These are phyloP conservation scores for Stichopus horrens DNA, from an alignment of 53 echinoderm and acorn worm species.

Conservation along the genomic window DNA sequence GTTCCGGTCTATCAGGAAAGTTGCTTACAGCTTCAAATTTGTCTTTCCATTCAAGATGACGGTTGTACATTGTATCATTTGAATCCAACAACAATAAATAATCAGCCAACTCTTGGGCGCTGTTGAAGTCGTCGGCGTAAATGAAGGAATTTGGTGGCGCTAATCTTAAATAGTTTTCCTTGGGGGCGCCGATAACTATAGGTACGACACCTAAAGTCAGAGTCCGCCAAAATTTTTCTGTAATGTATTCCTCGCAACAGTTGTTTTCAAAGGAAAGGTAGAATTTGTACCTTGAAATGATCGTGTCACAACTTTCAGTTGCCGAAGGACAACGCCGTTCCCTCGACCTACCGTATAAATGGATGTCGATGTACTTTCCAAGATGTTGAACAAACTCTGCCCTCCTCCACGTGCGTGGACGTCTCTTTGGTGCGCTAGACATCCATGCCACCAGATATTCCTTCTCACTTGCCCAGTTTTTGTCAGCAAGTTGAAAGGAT, in stretches of 20 bases:
- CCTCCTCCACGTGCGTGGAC: neutral
- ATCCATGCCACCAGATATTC: constrained; percentile 23
- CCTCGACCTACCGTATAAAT: constrained; percentile 15
- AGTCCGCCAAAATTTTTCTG: constrained; percentile 35
- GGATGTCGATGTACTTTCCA: neutral
- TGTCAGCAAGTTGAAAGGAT: neutral
- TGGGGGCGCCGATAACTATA: constrained; percentile 29
- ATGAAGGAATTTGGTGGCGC: constrained; percentile 38
- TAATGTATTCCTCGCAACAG: constrained; percentile 31
- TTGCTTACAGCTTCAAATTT: neutral
- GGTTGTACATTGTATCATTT: constrained; percentile 13
- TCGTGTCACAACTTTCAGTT: neutral
- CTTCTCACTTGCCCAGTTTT: constrained; percentile 15
- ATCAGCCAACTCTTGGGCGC: constrained; percentile 5
- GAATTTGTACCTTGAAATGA: constrained; percentile 9
- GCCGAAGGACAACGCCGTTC: neutral
- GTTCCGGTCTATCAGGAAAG: neutral
- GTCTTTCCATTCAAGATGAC: constrained; percentile 5
- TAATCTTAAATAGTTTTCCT: constrained; percentile 11
- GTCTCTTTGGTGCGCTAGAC: neutral
- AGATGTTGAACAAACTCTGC: neutral
- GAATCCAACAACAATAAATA: constrained; percentile 2
- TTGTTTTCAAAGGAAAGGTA: constrained; percentile 33
- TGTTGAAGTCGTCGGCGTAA: constrained; percentile 20
- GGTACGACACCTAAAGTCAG: constrained; percentile 24